Base-by-base conservation (phyloP, 2,797 vertebrate species). In the Sebastes trivittatus region DNA sequence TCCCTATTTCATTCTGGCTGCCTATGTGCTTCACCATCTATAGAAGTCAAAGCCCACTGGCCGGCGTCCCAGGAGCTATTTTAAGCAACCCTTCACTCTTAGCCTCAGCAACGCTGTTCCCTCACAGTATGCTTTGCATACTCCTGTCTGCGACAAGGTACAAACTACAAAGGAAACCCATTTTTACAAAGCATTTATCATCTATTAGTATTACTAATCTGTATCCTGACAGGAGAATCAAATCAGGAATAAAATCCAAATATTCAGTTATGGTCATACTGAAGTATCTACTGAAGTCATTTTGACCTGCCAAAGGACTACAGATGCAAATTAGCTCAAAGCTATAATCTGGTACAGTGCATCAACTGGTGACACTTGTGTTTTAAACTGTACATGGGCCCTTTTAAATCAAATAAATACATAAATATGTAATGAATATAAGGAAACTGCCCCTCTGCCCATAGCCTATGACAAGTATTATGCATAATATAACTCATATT, bases 11-110 rank as follows among this genome's bases (percentile, higher is more conserved):
- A 97, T 92, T 90, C 88, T 95, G 93, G 92, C 95, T 95, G 95
- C 91, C 67, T 95, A 96, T 94, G 94, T 94, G 96, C 96, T 95
- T 97, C 97, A 96, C 98, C 98, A 98, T 99, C 98, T 99, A 98
- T 98, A 99, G 98, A 96, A 97, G 97, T 98, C 96, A 94, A 95
- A 94, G 92, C 86, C 93, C 92, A 92, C 95, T 97, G 97, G 97
- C 95, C 87, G 75, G 80, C 90, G 88, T 94, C 94, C 95, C 89
- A 80, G 91, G 87, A 92, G 92, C 97, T 99, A 99, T 98, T 99
- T 98, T 97, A 97, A 97, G 97, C 93, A 90, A 95, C 90, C 84
- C 88, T 91, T 91, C 89, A 88, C 85, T 77, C 77, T 87, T 81
- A 77, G 72, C 75, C 92, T 87, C 83, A 82, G 89, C 89, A 91